A percentile compares a stretch with the other conserved stretches of the same genome.
Evolutionary conservation across 2,113 vertebrate genomes (phyloP).

Genomic region (Podiceps cristatus): DNA sequence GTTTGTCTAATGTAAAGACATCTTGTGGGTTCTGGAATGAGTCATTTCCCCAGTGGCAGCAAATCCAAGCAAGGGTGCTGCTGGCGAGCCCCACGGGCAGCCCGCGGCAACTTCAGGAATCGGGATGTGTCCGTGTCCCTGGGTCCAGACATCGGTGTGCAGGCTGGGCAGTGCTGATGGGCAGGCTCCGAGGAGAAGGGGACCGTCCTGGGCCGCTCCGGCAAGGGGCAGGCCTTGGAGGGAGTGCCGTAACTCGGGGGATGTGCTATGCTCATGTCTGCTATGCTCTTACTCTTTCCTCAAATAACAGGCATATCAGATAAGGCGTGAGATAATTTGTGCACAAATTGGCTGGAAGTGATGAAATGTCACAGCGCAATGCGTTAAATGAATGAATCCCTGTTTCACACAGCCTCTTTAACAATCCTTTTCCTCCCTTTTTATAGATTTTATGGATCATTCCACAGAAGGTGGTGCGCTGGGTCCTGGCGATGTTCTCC

Average conservation of each 20-base stretch:
- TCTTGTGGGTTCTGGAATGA: neutral
- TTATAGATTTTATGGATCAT: slow-evolving; percentile 91
- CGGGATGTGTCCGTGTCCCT: neutral
- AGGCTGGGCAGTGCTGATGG: neutral
- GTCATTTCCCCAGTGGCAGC: neutral
- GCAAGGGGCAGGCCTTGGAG: neutral
- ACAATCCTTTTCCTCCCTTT: neutral
- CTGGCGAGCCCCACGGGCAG: neutral
- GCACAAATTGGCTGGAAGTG: neutral
- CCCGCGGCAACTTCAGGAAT: neutral
- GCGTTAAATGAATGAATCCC: neutral
- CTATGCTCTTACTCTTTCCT: neutral
- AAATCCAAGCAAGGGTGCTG: neutral
- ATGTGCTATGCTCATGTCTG: rapidly evolving
- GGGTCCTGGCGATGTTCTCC: slow-evolving; percentile 86
- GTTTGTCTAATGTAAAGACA: neutral
- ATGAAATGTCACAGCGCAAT: neutral
- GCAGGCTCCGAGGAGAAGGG: neutral
- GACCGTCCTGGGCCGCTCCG: neutral
- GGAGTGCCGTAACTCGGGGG: neutral
- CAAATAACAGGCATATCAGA: neutral
- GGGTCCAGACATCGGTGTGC: too few species aligned
- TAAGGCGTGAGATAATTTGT: neutral
- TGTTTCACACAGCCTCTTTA: neutral
- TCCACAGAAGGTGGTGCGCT: slow-evolving; percentile 84